Percentiles rank a stretch among this genome's conserved stretches.
Evolutionary conservation across 2,888 invertebrate species (phyloP).

Genomic region (Pegoplata infirma): DNA sequence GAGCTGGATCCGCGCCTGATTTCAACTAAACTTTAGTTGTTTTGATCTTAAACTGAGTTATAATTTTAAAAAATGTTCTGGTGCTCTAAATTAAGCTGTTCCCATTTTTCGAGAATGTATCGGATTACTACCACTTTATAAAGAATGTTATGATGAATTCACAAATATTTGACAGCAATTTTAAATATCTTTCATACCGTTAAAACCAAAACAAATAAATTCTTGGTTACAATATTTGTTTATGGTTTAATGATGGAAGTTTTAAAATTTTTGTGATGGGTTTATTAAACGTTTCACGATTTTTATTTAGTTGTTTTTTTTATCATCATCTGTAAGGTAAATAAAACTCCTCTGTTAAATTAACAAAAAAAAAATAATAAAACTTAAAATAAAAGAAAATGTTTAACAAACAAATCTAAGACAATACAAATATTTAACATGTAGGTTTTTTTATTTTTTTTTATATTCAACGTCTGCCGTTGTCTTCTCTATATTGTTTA

Average conservation of each 20-base stretch:
- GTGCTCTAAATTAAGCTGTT: too few relatives aligned
- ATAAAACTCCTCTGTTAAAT: constrained; percentile 45
- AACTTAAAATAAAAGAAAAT: constrained; percentile 24
- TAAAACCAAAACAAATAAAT: too few relatives aligned
- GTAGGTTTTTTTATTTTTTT: constrained; percentile 27
- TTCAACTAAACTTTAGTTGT: too few relatives aligned
- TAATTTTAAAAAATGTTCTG: too few relatives aligned
- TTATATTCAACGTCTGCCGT: neutral
- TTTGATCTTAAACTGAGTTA: too few relatives aligned
- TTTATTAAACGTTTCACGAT: constrained; percentile 28
- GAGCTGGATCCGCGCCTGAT: too few relatives aligned
- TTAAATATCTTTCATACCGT: too few relatives aligned
- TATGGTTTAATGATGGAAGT: constrained; percentile 17
- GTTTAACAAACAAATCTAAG: constrained; percentile 51
- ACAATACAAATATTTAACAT: constrained; percentile 51
- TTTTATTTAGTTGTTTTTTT: constrained; percentile 4
- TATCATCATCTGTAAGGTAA: constrained; percentile 41
- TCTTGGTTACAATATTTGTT: too few relatives aligned
- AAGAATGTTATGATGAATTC: too few relatives aligned
- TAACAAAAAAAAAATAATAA: constrained; percentile 35
- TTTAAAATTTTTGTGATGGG: constrained; percentile 10
- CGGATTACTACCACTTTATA: too few relatives aligned
- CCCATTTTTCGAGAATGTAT: too few relatives aligned
- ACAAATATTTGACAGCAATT: too few relatives aligned
- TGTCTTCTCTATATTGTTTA: constrained; percentile 42